Conservation (phyloP, 2,113 vertebrate species). For the Rhodinocichla rosea region DNA sequence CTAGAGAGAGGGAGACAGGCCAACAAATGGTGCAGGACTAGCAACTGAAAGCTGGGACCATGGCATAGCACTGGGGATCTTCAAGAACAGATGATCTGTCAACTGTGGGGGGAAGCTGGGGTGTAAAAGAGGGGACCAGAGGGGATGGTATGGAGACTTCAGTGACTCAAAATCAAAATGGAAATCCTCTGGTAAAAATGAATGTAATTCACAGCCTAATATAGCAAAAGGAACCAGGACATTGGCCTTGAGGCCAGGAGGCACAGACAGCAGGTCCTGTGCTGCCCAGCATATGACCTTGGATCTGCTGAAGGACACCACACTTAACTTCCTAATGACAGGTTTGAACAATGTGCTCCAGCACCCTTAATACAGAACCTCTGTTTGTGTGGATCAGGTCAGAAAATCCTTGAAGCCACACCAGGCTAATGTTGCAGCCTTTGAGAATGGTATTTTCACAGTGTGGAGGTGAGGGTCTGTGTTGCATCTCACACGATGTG, state of each 20-base stretch:
- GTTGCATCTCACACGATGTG: not conserved
- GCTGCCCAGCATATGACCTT: not conserved
- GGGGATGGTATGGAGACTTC: not conserved
- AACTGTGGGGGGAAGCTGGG: not conserved
- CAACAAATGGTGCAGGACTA: not conserved
- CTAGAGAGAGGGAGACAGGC: not conserved
- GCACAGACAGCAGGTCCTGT: not conserved
- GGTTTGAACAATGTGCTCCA: not conserved
- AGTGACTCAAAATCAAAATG: not conserved
- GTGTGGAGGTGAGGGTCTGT: not conserved
- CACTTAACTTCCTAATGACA: not conserved
- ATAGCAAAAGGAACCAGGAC: not conserved
- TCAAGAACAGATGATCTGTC: not conserved
- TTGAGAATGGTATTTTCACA: not conserved
- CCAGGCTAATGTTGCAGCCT: not conserved
- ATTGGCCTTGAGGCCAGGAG: not conserved
- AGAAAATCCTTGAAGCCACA: not conserved
- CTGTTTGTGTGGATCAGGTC: not conserved
- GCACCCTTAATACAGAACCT: not conserved
- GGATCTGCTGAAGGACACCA: not conserved
- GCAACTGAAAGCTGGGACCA: not conserved
- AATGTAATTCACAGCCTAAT: not conserved
- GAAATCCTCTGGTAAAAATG: not conserved
- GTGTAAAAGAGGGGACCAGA: not conserved
- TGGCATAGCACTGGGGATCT: not conserved